Base-by-base conservation (phyloP, 2,888 invertebrate genomes). In the Cephus runcator region DNA sequence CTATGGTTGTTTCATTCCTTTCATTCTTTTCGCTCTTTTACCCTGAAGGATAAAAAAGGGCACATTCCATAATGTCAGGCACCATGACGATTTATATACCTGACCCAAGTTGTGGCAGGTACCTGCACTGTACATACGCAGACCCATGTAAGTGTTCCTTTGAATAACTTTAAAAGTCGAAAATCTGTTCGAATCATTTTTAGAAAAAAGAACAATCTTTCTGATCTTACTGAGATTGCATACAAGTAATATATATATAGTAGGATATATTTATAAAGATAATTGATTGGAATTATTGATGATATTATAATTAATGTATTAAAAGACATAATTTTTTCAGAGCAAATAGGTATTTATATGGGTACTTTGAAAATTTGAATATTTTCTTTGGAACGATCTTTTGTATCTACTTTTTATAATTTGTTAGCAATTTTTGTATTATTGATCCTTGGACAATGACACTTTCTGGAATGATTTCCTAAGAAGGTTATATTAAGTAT, bases 11-110 rank as follows among this genome's bases (percentile, higher is more conserved):
- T 56, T 23, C 23, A 56, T 56, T 56, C 56, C 56, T 56, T 56
- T 56, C 56, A 9, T 56, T 56, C 23, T 56, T 40, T 56, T 23
- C 56, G 56, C 56, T 56, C 56, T 56, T 56, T 56, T 56, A 23
- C 9, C 56, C 23, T 23, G 23, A 56, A 56, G 56, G 56, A 56
- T 56, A 56, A 56, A 56, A n/a, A 69, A 40, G 69, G 73, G 68
- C 78, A 78, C 78, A 78, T 78, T 75, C 78, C 78, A 4, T 68
- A 69, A 73, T 68, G 78, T 74, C 79, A 73, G 56, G 23, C 12
- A 75, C 75, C 77, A 77, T 79, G 75, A 81, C 68, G 73, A 34
- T 73, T 56, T 23, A 23, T 56, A 56, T 56, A 56, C 56, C 56
- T 56, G 56, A 56, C 56, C 56, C 56, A 56, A 23, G 56, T 56